These are phyloP conservation scores for Vesta saturnalis DNA, from an alignment of 2,888 invertebrate genomes.

Conservation along the genomic window DNA sequence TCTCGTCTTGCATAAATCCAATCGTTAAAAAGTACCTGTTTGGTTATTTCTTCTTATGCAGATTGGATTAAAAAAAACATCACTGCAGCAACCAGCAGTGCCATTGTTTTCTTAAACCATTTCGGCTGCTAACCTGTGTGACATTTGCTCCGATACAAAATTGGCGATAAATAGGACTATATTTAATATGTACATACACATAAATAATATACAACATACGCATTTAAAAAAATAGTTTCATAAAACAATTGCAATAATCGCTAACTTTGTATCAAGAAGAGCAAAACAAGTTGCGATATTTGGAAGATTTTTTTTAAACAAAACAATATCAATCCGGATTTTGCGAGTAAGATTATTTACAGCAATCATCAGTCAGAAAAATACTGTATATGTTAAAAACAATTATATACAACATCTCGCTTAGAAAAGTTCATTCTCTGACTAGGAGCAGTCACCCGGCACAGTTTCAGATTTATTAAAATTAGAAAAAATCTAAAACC, in stretches of 20 bases:
- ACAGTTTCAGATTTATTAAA: slow-evolving; percentile 56
- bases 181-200: slow-evolving; percentile 45
- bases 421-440: slow-evolving; percentile 52
- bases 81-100: slow-evolving; percentile 28
- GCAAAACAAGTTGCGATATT: slow-evolving; percentile 30
- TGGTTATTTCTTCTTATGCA: not conserved
- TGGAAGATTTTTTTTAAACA: slow-evolving; percentile 36
- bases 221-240: slow-evolving; percentile 38
- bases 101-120: slow-evolving; percentile 18
- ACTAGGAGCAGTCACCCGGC: slow-evolving; percentile 58
- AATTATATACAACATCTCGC: slow-evolving; percentile 59
- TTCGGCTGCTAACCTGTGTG: slow-evolving; percentile 29
- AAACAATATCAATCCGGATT: slow-evolving; percentile 35
- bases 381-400: slow-evolving; percentile 58
- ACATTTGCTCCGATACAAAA: slow-evolving; percentile 43
- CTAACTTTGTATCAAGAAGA: slow-evolving; percentile 43
- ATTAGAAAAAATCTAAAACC: slow-evolving; percentile 53
- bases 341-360: slow-evolving; percentile 41
- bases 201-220: slow-evolving; percentile 44
- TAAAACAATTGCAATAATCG: slow-evolving; percentile 36
- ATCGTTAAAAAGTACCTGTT: not conserved
- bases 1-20: not conserved
- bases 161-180: slow-evolving; percentile 43
- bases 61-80: slow-evolving; percentile 18
- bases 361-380: slow-evolving; percentile 55